Conservation (phyloP, 2,797 vertebrate genomes). For the Champsocephalus esox region DNA sequence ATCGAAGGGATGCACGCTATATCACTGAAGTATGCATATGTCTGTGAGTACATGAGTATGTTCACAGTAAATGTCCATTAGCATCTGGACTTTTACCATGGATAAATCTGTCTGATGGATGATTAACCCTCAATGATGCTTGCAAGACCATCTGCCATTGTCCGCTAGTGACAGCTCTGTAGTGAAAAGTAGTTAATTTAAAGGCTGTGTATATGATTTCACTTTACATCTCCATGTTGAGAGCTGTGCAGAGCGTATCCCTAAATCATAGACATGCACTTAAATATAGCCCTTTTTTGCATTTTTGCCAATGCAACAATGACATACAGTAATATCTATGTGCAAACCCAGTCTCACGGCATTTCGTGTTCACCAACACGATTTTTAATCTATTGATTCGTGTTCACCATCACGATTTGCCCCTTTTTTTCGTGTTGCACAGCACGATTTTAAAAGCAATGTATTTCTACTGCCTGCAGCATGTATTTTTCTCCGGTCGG, state of each 20-base stretch:
- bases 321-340: not conserved
- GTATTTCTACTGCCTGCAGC: too few relatives aligned
- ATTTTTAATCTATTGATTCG: too few relatives aligned
- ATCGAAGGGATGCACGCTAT: slow-evolving; percentile 2
- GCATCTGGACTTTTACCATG: slow-evolving; percentile 47
- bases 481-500: too few relatives aligned
- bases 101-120: slow-evolving; percentile 43
- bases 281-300: not conserved
- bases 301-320: too few relatives aligned
- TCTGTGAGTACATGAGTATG: slow-evolving; percentile 7
- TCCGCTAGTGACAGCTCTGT: slow-evolving; percentile 24
- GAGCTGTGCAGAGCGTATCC: too few relatives aligned
- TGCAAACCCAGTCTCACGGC: too few relatives aligned
- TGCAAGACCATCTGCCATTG: slow-evolving; percentile 48
- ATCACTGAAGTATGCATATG: slow-evolving; percentile 11
- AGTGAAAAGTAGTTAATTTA: slow-evolving; percentile 15
- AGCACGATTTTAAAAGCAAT: too few relatives aligned
- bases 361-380: too few relatives aligned
- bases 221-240: not conserved
- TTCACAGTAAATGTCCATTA: slow-evolving; percentile 36
- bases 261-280: not conserved
- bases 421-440: too few relatives aligned
- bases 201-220: slow-evolving; percentile 2
- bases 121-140: slow-evolving; percentile 52
- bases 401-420: too few relatives aligned